Evolutionary conservation across 2,888 invertebrate species (phyloP), one percentile per base, ranked within the genome.

Genomic region (Mythimna lalbum): DNA sequence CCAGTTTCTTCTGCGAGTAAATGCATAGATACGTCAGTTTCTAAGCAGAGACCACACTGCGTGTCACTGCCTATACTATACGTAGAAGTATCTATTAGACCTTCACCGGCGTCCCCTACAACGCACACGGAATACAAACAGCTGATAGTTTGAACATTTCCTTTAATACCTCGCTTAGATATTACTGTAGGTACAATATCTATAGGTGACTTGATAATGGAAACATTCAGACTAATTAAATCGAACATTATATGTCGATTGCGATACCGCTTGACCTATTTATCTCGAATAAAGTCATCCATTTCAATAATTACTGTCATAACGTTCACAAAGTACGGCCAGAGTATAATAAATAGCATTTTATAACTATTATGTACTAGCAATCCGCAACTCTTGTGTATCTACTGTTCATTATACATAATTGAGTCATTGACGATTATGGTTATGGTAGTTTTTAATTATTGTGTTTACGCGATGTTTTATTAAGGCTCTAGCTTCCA

Each of bases 151-250:
- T 23, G 36, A 63, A 65, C 77, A 60, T 70, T 78, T 78, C 55
- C 67, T 77, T 77, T 56, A 64, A 76, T 65, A 53, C 55, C 19
- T 63, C 36, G 27, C 72, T 52, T 52, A 63, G 23, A 53, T 59
- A 77, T 62, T 19, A 63, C 63, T 70, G 23, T 77, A 72, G 36
- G 63, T 77, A 79, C 73, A 61, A 81, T 43, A 63, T 47, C 49
- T 81, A 64, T 80, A 82, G 68, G 68, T 82, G 57, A 53, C 60
- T 78, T 63, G 78, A 91, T 93, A 94, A 94, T 90, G 91, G 85
- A 92, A 91, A 93, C 93, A 94, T 94, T 94, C 89, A 93, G 82
- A 75, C 89, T 93, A 93, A 95, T 95, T 94, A 95, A 94, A 95
- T 93, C 91, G 93, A 92, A 87, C 92, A 90, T 93, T 92, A 93